These are phyloP conservation scores for Bubo blakistoni DNA, from an alignment of 2,113 vertebrate genomes.

Conservation along the genomic window DNA sequence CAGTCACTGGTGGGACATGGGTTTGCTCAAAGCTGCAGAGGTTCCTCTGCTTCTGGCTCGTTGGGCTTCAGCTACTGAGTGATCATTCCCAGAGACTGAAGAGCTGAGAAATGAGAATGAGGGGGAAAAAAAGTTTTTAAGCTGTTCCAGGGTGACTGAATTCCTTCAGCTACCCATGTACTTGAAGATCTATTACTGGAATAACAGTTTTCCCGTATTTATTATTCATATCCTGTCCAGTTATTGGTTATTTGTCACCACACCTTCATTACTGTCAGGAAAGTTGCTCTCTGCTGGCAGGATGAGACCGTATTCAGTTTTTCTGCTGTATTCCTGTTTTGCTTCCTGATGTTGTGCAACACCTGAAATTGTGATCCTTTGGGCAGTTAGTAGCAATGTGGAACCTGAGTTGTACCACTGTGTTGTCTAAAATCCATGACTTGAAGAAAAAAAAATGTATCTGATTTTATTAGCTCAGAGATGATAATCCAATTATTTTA, in stretches of 20 bases:
- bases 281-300: background rate
- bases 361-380: background rate
- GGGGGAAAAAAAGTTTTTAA: background rate
- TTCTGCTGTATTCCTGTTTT: background rate
- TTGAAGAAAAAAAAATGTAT: background rate
- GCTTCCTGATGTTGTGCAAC: background rate
- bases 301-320: background rate
- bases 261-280: background rate
- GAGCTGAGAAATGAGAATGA: background rate
- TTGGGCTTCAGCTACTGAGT: background rate
- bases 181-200: constrained; percentile 30
- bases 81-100: background rate
- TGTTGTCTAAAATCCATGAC: background rate
- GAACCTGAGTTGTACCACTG: background rate
- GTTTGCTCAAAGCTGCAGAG: background rate
- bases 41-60: background rate
- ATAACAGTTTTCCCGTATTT: background rate
- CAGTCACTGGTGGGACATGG: background rate
- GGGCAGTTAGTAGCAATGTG: rapidly evolving
- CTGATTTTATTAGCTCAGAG: constrained; percentile 23
- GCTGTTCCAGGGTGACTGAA: background rate
- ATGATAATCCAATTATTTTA: constrained; percentile 54
- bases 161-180: background rate
- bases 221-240: constrained; percentile 24
- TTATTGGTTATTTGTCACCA: constrained; percentile 36